A percentile compares a stretch with the other conserved stretches of the same genome.
Conservation (phyloP, 2,797 vertebrate species). For the Gambelia wislizenii region DNA sequence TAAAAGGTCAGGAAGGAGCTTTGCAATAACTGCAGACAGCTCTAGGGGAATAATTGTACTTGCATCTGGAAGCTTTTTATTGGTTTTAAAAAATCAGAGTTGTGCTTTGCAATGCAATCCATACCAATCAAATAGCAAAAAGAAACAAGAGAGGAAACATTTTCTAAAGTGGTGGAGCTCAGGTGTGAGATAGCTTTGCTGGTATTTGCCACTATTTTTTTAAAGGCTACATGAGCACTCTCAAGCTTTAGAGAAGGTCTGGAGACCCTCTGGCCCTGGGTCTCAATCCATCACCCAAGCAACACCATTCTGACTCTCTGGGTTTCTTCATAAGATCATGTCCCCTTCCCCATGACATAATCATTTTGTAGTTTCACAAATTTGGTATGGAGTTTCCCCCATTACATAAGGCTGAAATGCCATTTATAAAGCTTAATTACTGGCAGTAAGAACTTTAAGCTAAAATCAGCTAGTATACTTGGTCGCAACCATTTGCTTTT, state of each 20-base stretch:
- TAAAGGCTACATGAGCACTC: not conserved
- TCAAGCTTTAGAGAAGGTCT: not conserved
- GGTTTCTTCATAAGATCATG: too few species aligned
- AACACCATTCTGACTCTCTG: too few species aligned
- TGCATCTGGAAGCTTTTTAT: not conserved
- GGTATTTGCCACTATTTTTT: not conserved
- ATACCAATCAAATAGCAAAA: not conserved
- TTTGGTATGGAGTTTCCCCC: too few species aligned
- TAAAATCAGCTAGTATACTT: too few species aligned
- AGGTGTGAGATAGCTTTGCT: not conserved
- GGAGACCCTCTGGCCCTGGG: not conserved
- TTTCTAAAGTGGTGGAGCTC: not conserved
- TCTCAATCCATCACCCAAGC: too few species aligned
- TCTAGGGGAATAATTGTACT: not conserved
- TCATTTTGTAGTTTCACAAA: too few species aligned
- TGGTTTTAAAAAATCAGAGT: not conserved
- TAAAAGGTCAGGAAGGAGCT: not conserved
- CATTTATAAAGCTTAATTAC: too few species aligned
- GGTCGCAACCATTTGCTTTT: too few species aligned
- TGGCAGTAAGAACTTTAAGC: too few species aligned
- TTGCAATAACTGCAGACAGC: too few species aligned
- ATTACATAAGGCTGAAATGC: too few species aligned
- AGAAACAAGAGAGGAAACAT: not conserved
- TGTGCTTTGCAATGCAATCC: not conserved
- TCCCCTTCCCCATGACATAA: too few species aligned